Base-by-base conservation (phyloP, 2,888 invertebrate species). In the Agelastica alni region DNA sequence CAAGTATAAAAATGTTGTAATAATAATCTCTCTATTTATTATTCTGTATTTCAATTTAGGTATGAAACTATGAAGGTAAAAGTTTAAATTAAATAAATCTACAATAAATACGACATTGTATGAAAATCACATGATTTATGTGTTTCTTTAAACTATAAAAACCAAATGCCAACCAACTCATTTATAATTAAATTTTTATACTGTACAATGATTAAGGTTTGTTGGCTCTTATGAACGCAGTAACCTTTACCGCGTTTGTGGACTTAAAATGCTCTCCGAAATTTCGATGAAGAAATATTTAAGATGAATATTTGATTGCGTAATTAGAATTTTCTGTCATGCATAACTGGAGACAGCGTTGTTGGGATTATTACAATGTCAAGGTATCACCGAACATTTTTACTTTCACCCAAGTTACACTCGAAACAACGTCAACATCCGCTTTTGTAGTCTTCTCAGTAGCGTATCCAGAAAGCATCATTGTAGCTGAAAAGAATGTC, bases 391-490 rank as follows among this genome's bases (percentile, higher is more conserved):
- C 34, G 58, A 59, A 59, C 54, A 62, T 63, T 66, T 68, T 68
- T 65, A 68, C 68, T 66, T 68, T 68, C 66, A 60, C 65, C 62
- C 42, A 64, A 59, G 39, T 54, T 57, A 58, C 53, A 51, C 49
- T 47, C 45, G 53, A 41, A 42, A 53, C 58, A 57, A 58, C 49
- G 58, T 31, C 36, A 44, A 59, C 60, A 66, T 65, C 64, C 65
- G 64, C 58, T 64, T 66, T 58, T 43, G 17, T 16, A 16, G 9
- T 7, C n/a, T 12, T 39, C 12, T 18, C 37, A 39, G 9, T 12
- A 39, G 20, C 37, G 37, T 39, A 17, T 10, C 20, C 18, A 17
- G 17, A 20, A 37, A 18, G 16, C 34, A 32, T 34, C 16, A 16
- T 16, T 7, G 14, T 16, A 16, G 10, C 16, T 9, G 16, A n/a